Base-by-base conservation (phyloP, 1,140 invertebrate genomes). In the Arctopsyche grandis region DNA sequence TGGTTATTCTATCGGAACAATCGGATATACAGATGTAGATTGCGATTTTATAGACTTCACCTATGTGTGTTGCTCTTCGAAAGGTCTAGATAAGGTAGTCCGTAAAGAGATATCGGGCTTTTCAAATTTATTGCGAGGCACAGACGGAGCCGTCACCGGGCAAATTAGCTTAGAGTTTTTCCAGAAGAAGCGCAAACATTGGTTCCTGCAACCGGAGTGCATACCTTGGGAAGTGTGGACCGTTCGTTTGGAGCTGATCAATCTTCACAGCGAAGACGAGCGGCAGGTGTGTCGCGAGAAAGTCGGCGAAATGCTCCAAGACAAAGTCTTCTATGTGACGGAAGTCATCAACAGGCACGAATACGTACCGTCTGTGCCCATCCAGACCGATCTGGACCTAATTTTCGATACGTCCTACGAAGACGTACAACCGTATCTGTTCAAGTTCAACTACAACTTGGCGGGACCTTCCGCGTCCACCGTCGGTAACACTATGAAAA, bases 201-300 rank as follows among this genome's bases (percentile, higher is more conserved):
- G 97, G 96, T 92, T 93, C 7, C 97, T 98, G 84, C 91, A 93
- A 76, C 89, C 93, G 7, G 97, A 98, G 84, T 95, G 93, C 84
- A 96, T 97, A 84, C 96, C 97, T 0, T 99, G 98, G 98, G 98
- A 99, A 86, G 95, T 99, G 12, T 99, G 97, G 98, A 98, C 96
- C 21, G 91, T 99, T 0, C 93, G 95, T 80, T 89, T 98, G 38
- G 96, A 98, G 85, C 89, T 98, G 9, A 93, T 97, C 14, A 93
- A 94, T 82, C 88, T 97, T 29, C 91, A 93, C 76, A 96, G 92
- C 84, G 97, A 98, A 85, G 94, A 96, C 85, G 96, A 98, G 83
- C 89, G 96, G 80, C 95, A 96, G 86, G 90, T 94, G 79, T 95
- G 93, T 82, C 90, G 96, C 73, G 96, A 98, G 86, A 95, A 94